Evolutionary conservation across 2,113 vertebrate species (phyloP), one percentile per base, ranked within the genome.

Genomic region (Cinclus cinclus): DNA sequence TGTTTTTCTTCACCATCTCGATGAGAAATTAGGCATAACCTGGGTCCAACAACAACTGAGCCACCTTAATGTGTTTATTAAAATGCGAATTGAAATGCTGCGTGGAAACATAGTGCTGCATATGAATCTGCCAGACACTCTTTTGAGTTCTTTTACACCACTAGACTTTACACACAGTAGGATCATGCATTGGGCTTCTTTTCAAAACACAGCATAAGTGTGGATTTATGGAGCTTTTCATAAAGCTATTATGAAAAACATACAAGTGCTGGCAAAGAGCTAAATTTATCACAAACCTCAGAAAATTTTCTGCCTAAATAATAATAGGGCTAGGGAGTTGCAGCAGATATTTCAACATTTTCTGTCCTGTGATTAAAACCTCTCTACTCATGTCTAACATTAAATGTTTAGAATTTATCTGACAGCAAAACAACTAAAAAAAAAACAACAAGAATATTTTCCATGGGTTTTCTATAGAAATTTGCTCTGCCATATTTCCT

Each of bases 1-100:
- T 94, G 67, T 53, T 94, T 95, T 96, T 91, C 69, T 92, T 91
- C 75, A 85, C 41, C 27, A 69, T 82, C 78, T 94, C 85, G 86
- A 30, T 77, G 91, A 91, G 86, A 96, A 96, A 87, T 65, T 92
- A 91, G 53, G 58, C 11, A 31, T 77, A 90, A 83, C 75, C 53
- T 56, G 24, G 33, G 42, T 95, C 50, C 52, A 44, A 87, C 47
- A 68, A 85, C 53, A 78, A 90, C 53, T 87, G 65, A 97, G 27
- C 22, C 39, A 50, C 20, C 73, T 69, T 42, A 96, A 75, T 78
- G 39, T 78, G 78, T 91, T 96, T 73, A 95, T 90, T 87, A 94
- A 96, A 95, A 89, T 37, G 70, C 0, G 13, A 94, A 95, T 67
- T 90, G 83, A 94, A 92, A 77, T 79, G n/a, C 31, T 74, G 60